Evolutionary conservation across 2,888 invertebrate species (phyloP), one percentile per base, ranked within the genome.

Genomic region (Coronaproctus castanopsis): DNA sequence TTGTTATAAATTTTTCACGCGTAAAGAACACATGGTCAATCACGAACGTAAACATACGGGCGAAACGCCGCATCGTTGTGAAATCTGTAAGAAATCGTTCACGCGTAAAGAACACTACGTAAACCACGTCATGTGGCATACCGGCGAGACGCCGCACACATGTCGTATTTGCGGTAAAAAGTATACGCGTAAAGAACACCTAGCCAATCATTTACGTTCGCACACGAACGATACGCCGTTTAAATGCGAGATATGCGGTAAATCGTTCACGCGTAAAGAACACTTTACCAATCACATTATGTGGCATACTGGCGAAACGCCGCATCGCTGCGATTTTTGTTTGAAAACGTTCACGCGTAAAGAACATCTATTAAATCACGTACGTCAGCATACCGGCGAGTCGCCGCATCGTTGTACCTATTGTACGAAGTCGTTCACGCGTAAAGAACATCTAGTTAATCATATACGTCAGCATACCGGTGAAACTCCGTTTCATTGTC

Each of bases 211-310:
- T 64, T 63, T 68, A 65, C 64, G 68, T 18, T 67, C 67, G 55
- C 70, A 70, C 64, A 69, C 68, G 53, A 68, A 68, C 58, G 69
- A 69, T 62, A 67, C 69, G n/a, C 68, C 68, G 49, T 68, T 68
- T 63, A 65, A 67, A 62, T 70, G 69, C 64, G 66, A 68, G 64
- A 66, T 68, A 55, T 70, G 67, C 62, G 67, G 67, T 57, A 88
- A 88, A 75, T 83, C 85, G 66, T 88, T 88, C 73, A 87, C 87
- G 62, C 78, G 87, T 71, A 88, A 87, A 76, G 88, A 88, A 75
- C 87, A 88, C 74, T 68, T 69, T 62, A 67, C 68, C 57, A 68
- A 68, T 62, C 69, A 69, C 64, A 68, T 69, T 19, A 65, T 87
- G 66, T 75, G 75, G 75, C 75, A 76, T 69, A 81, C 72, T 73